Evolutionary conservation across 2,888 invertebrate species (phyloP), one percentile per base, ranked within the genome.

Genomic region (Sinentomon sp.): DNA sequence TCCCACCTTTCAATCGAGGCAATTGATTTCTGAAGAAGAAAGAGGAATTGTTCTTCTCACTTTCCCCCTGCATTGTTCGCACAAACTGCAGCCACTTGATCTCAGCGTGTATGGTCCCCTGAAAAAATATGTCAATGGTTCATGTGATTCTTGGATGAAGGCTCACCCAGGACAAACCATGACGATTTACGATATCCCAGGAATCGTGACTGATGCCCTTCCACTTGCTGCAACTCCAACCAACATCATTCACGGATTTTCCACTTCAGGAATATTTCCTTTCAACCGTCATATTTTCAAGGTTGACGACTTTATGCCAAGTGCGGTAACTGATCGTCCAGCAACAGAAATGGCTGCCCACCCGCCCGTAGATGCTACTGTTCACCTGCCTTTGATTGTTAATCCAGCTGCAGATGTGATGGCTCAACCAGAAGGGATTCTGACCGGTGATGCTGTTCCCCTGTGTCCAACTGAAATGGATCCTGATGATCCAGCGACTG

Each of bases 41-140:
- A 43, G 46, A 41, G 50, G 53, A 9, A 47, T 55, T 19, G 43
- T 48, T 27, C 37, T 53, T 30, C 41, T 54, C 22, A 50, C 52
- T 5, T 45, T 53, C 27, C 52, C 49, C 17, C 53, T 51, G n/a
- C 52, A 55, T 40, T 49, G 50, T 33, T 46, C 50, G 6, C 52
- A 49, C 32, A 52, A 51, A 39, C 34, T 55, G 28, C 55, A 56
- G 44, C 53, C 53, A 9, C 42, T 54, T 10, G 51, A 55, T 41
- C 46, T 50, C 7, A 46, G 48, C 18, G 43, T 53, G 4, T 50
- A 46, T 40, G 48, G 48, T 6, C 53, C 52, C 17, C 48, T 54
- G 27, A 54, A 55, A 40, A 46, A 41, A 30, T 38, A 36, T 30
- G 32, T 45, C 20, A 48, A 49, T 28, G 30, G 39, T 12, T 40